Evolutionary conservation across 2,888 invertebrate genomes (phyloP), one percentile per base, ranked within the genome.

Genomic region (Drosophila flavopinicola): DNA sequence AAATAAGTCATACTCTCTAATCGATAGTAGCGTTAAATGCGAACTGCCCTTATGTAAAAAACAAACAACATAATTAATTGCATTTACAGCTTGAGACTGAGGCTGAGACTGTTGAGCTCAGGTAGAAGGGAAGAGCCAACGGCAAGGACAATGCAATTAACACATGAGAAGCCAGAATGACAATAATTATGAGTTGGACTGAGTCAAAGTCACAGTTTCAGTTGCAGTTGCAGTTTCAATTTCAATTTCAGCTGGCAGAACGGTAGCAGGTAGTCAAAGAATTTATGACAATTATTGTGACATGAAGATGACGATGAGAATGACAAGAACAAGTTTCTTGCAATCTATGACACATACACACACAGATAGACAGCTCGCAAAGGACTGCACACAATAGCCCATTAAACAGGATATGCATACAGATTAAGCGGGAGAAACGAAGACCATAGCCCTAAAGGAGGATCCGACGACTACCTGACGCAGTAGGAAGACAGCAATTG

Each of bases 221-320:
- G 27, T 42, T 20, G 3, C 24, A 32, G 51, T 35, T 33, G 24
- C 51, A 45, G 24, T 59, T 59, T 32, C 38, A 35, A 24, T 61
- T 52, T 53, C 37, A 41, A 17, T 17, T 52, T 35, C 5, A 37
- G 42, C 5, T 2, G 1, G n/a, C 4, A n/a, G 13, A 17, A 67
- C 84, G 63, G 85, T 84, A 80, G 85, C 84, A 80, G 85, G 79
- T 77, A 83, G 60, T 24, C 25, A 47, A 63, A 63, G 68, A 70
- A 78, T 75, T 83, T 68, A 84, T 76, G 80, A 72, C 78, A 78
- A 83, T 84, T 85, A 85, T 83, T 85, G 66, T 85, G 84, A 80
- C 84, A 84, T 54, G 60, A 49, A 54, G 45, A 64, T 61, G 64
- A 54, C 15, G 64, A 35, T 37, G 42, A 44, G 29, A 1, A 30